Evolutionary conservation across 2,113 vertebrate species (phyloP).

Genomic region (Corythoichthys intestinalis): DNA sequence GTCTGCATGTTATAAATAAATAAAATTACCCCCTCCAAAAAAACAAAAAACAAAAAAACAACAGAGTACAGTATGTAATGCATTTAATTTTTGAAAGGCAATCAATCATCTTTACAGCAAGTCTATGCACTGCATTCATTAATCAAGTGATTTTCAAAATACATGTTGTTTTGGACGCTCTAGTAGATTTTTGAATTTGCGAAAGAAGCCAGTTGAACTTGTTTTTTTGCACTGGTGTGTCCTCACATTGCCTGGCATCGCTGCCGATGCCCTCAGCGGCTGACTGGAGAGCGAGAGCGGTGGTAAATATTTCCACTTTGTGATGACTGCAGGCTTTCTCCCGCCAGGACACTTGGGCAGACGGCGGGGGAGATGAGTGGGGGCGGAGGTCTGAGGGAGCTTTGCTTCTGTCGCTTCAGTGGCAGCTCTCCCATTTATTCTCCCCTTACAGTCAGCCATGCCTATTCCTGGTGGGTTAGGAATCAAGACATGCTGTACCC

Average conservation of each 20-base stretch:
- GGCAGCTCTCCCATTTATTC: constrained; percentile 56
- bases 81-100: no score
- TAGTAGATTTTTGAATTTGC: not conserved
- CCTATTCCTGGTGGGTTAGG: not conserved
- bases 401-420: constrained; percentile 60
- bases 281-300: constrained; percentile 38
- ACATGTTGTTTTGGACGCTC: not conserved
- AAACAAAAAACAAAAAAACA: no score
- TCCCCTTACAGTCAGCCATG: not conserved
- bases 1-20: no score
- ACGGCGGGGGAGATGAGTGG: constrained; percentile 39
- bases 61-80: no score
- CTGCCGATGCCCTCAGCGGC: constrained; percentile 31
- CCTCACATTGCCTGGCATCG: constrained; percentile 53
- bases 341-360: constrained; percentile 64
- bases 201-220: not conserved
- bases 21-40: no score
- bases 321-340: constrained; percentile 75
- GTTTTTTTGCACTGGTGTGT: constrained; percentile 28
- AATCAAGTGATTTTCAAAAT: not conserved
- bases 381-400: not conserved
- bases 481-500: not conserved
- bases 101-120: not conserved
- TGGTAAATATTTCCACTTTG: constrained; percentile 76
- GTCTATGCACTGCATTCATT: not conserved